Evolutionary conservation across 2,888 invertebrate genomes (phyloP).

Genomic region (Nesidiocoris tenuis): DNA sequence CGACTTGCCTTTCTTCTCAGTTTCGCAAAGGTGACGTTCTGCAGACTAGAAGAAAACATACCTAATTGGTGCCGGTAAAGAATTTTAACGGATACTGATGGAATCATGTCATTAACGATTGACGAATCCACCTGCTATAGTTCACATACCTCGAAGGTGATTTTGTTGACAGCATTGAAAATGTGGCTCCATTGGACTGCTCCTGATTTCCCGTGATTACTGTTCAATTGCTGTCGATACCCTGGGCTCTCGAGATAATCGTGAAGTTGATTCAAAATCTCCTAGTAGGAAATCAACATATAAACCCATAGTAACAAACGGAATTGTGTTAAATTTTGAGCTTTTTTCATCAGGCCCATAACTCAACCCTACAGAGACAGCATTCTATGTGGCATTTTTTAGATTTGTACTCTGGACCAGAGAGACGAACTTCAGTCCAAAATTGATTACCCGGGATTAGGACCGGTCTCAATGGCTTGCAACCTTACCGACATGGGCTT

Average conservation of each 20-base stretch:
- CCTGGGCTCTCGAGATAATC: constrained; percentile 22
- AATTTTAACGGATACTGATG: neutral
- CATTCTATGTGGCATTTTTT: no score
- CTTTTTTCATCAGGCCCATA: no score
- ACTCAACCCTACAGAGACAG: no score
- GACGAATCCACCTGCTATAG: neutral
- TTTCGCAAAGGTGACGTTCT: neutral
- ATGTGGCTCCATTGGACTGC: constrained; percentile 18
- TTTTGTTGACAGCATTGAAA: constrained; percentile 19
- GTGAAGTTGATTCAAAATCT: constrained; percentile 2
- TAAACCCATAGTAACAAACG: neutral
- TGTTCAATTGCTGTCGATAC: constrained; percentile 23
- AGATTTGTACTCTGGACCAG: no score
- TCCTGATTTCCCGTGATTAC: neutral
- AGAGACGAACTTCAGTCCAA: no score
- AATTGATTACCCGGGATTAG: no score
- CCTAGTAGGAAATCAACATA: constrained; percentile 13
- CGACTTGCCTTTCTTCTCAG: constrained; percentile 1
- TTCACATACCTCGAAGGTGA: constrained; percentile 18
- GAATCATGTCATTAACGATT: neutral
- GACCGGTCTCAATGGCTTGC: no score
- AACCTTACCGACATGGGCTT: no score
- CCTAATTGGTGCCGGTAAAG: no score
- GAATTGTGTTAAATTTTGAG: neutral
- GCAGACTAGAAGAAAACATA: no score